Evolutionary conservation across 2,797 vertebrate species (phyloP).

Genomic region (Dryobates pubescens): DNA sequence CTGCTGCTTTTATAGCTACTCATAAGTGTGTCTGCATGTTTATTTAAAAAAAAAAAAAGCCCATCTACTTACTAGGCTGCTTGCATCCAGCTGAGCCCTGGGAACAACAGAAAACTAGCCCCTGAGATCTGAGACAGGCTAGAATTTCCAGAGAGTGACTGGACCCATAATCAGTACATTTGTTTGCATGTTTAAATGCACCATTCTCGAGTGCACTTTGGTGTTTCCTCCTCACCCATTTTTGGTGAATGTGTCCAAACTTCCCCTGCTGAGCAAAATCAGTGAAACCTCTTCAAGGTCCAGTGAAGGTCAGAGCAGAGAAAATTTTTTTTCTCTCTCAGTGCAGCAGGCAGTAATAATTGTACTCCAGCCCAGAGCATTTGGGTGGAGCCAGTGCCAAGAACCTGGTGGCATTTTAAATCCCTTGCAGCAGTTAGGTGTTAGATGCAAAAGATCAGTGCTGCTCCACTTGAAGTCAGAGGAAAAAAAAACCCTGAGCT

Average conservation of each 20-base stretch:
- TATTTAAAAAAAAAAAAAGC: neutral
- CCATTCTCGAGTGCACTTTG: neutral
- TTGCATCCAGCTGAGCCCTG: constrained; percentile 60
- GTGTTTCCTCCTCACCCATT: neutral
- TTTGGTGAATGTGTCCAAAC: neutral
- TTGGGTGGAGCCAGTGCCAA: constrained; percentile 19
- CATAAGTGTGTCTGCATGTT: neutral
- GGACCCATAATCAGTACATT: neutral
- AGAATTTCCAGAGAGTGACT: neutral
- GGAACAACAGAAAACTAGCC: neutral
- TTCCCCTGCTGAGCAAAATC: neutral
- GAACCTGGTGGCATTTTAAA: constrained; percentile 63
- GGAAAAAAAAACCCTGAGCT: constrained; percentile 6
- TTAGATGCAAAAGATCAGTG: constrained; percentile 57
- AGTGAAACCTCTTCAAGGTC: constrained; percentile 37
- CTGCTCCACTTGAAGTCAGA: constrained; percentile 38
- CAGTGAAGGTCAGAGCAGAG: constrained; percentile 35
- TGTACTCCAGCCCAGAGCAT: neutral
- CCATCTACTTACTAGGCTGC: constrained; percentile 44
- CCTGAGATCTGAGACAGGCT: constrained; percentile 14
- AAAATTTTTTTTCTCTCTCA: neutral
- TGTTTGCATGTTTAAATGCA: constrained; percentile 35
- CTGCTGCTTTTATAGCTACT: constrained; percentile 51
- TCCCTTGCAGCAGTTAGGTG: constrained; percentile 45
- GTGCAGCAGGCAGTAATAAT: neutral